Percentiles rank a stretch among this genome's conserved stretches.
Conservation (phyloP, 2,888 invertebrate genomes). For the Diaphora mendica region DNA sequence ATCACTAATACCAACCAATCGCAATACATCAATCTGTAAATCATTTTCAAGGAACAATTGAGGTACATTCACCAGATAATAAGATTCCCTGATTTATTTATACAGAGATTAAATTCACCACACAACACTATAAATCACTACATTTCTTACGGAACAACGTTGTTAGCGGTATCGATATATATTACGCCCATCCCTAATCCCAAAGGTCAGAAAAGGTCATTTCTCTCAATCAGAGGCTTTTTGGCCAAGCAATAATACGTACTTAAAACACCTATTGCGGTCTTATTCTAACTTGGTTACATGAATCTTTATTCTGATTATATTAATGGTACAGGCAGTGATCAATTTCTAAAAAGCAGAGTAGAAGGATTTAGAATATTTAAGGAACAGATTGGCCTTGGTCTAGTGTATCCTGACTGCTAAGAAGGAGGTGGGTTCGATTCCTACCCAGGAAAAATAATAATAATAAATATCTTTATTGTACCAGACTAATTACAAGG, state of each 20-base stretch:
- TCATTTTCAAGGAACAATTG: neutral
- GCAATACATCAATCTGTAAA: neutral
- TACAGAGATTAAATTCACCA: neutral
- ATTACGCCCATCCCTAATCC: conserved; percentile 45
- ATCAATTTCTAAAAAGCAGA: neutral
- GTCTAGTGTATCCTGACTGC: too few species aligned
- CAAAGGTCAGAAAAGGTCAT: conserved; percentile 61
- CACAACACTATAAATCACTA: neutral
- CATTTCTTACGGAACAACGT: neutral
- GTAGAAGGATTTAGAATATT: neutral
- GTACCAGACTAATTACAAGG: too few species aligned
- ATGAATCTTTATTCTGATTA: conserved; percentile 20
- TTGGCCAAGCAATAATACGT: conserved; percentile 45
- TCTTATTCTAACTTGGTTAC: conserved; percentile 34
- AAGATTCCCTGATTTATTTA: neutral
- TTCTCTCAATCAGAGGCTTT: conserved; percentile 66
- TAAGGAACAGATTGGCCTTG: neutral
- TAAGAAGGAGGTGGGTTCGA: too few species aligned
- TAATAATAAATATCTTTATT: too few species aligned
- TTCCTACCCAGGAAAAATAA: too few species aligned
- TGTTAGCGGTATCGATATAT: conserved; percentile 27
- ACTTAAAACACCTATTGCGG: conserved; percentile 35
- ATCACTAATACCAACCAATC: neutral
- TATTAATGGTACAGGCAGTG: conserved; percentile 11
- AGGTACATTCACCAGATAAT: neutral